Evolutionary conservation across 2,113 vertebrate genomes (phyloP).

Genomic region (Larimichthys crocea): DNA sequence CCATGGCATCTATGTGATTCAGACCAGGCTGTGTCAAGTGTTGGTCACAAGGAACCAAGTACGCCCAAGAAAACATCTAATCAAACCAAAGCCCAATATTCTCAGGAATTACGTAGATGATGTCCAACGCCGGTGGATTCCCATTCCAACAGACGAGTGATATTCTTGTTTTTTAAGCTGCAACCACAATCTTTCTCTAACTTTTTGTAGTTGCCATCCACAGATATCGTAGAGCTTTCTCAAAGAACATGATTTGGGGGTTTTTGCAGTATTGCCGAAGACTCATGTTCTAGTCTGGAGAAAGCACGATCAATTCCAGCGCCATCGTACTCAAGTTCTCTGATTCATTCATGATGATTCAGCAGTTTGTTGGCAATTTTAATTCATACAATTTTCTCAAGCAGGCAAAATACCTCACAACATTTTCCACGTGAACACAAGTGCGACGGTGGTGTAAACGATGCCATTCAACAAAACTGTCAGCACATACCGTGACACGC

Average conservation of each 20-base stretch:
- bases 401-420: not conserved
- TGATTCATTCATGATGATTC: not conserved
- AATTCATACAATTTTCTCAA: not conserved
- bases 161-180: too few species aligned
- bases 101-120: not conserved
- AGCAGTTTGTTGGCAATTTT: not conserved
- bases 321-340: not conserved
- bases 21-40: not conserved
- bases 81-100: not conserved
- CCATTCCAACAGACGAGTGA: too few species aligned
- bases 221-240: not conserved
- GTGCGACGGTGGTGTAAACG: not conserved
- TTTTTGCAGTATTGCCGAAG: not conserved
- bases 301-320: not conserved
- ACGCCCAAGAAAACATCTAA: not conserved
- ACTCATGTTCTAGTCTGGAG: not conserved
- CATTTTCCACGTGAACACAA: not conserved
- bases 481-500: not conserved
- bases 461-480: slow-evolving; percentile 12
- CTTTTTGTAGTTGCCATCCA: not conserved
- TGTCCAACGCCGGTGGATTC: too few species aligned
- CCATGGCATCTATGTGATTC: not conserved
- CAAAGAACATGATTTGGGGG: not conserved
- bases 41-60: not conserved
- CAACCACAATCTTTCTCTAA: not conserved